Evolutionary conservation across 1,140 invertebrate genomes (phyloP).

Genomic region (Octopus bimaculoides): DNA sequence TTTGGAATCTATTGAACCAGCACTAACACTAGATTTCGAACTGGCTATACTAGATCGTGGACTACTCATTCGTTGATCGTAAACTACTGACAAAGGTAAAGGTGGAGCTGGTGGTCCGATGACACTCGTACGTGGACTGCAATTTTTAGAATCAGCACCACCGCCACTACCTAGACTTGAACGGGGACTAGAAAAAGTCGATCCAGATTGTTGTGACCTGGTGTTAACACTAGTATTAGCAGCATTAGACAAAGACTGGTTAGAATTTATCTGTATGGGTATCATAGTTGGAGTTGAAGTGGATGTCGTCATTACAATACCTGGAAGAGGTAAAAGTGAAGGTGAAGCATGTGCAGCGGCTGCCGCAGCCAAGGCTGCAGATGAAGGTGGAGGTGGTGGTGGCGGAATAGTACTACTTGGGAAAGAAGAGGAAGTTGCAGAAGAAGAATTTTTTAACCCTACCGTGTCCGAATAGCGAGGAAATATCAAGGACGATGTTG

Average conservation of each 20-base stretch:
- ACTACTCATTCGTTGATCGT: conserved; percentile 53
- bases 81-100: conserved; percentile 49
- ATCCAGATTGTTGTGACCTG: conserved; percentile 29
- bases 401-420: not conserved
- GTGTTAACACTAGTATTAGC: not conserved
- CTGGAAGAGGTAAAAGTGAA: not conserved
- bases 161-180: conserved; percentile 65
- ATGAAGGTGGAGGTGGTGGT: not conserved
- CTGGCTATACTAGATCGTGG: conserved; percentile 56
- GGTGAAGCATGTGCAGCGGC: not conserved
- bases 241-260: not conserved
- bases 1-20: conserved; percentile 58
- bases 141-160: conserved; percentile 63
- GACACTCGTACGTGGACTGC: conserved; percentile 63
- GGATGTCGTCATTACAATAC: not conserved
- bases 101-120: conserved; percentile 48
- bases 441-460: not conserved
- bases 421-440: not conserved
- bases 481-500: not conserved
- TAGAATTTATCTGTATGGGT: not conserved
- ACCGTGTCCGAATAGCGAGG: not conserved
- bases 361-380: not conserved
- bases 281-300: not conserved
- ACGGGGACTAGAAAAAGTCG: conserved; percentile 60
- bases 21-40: conserved; percentile 60